Conservation (phyloP, 2,797 vertebrate species). For the Chaunax sp. region DNA sequence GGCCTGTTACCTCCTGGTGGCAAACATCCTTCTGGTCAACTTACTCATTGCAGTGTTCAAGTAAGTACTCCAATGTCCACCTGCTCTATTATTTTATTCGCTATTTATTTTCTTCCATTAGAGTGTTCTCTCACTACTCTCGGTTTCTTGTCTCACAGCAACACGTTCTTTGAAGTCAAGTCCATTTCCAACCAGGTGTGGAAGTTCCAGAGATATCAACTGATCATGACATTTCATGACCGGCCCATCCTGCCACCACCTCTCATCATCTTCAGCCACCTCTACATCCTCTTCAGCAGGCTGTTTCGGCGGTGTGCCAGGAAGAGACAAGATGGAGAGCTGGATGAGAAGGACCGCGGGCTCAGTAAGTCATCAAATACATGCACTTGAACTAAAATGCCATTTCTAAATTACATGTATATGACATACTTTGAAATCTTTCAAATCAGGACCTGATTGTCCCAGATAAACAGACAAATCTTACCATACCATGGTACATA, state of each 20-base stretch:
- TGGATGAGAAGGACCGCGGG: constrained; percentile 94
- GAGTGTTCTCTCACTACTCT: constrained; percentile 8
- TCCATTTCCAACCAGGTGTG: constrained; percentile 99
- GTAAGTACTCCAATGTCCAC: constrained; percentile 77
- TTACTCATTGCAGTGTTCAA: constrained; percentile 99
- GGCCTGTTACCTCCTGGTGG: constrained; percentile 98
- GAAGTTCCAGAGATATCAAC: constrained; percentile 99
- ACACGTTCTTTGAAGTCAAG: constrained; percentile 99
- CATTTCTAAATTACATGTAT: neutral
- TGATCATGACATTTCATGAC: constrained; percentile 99
- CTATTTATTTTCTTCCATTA: neutral
- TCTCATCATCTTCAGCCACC: constrained; percentile 96
- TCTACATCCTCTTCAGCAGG: constrained; percentile 90
- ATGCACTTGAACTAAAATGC: neutral
- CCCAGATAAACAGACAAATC: too few species aligned
- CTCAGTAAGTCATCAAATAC: constrained; percentile 85
- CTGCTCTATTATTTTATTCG: neutral
- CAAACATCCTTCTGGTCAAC: constrained; percentile 98
- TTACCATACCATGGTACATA: too few species aligned
- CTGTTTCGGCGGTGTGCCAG: constrained; percentile 87
- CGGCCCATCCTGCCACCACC: constrained; percentile 97
- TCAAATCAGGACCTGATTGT: too few species aligned
- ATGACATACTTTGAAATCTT: too few species aligned
- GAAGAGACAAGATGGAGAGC: constrained; percentile 88
- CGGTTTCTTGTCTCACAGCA: constrained; percentile 81